Percentiles rank a stretch among this genome's conserved stretches.
Conservation (phyloP, 2,113 vertebrate species). For the Hippocampus guttulatus region DNA sequence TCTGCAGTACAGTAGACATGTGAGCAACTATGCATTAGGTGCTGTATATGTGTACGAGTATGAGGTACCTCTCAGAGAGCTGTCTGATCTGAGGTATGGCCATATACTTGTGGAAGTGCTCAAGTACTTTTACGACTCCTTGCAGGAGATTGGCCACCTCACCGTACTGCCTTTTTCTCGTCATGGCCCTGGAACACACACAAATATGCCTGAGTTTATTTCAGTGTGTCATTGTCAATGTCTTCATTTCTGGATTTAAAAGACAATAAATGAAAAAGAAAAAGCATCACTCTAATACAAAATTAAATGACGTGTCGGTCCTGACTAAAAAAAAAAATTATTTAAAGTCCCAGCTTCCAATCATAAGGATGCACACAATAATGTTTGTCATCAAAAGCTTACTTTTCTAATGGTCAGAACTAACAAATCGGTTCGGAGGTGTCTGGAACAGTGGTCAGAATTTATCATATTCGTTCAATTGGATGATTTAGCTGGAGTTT, state of each 20-base stretch:
- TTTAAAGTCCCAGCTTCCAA: not conserved
- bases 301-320: not conserved
- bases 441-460: too few species aligned
- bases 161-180: conserved; percentile 92
- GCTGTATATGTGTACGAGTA: not conserved
- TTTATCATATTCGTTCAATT: too few species aligned
- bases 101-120: conserved; percentile 98
- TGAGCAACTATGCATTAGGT: conserved; percentile 17
- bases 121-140: conserved; percentile 94
- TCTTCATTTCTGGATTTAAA: not conserved
- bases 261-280: not conserved
- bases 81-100: conserved; percentile 96
- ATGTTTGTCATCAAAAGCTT: too few species aligned
- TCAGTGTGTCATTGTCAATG: not conserved
- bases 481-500: too few species aligned
- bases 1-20: conserved; percentile 1
- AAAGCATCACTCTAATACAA: not conserved
- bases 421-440: too few species aligned
- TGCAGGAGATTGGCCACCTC: conserved; percentile 97
- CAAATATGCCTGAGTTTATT: not conserved
- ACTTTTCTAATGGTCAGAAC: too few species aligned
- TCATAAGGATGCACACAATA: not conserved
- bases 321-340: not conserved
- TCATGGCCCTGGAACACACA: conserved; percentile 84
- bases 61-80: conserved; percentile 87